Percentiles rank a stretch among this genome's conserved stretches.
Evolutionary conservation across 2,797 vertebrate genomes (phyloP).

Genomic region (Syngnathus acus): DNA sequence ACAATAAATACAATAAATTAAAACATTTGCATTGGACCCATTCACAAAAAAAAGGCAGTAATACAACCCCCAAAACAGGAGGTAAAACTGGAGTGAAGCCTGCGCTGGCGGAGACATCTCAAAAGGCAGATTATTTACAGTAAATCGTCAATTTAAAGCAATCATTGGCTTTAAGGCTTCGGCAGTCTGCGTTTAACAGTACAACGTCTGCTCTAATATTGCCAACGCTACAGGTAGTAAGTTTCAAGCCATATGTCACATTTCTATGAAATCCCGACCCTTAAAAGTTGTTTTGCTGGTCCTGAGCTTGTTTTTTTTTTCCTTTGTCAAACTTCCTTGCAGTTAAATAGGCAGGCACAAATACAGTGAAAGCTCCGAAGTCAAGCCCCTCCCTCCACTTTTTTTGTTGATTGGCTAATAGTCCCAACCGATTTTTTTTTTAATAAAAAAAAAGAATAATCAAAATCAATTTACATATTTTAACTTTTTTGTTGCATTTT

Average conservation of each 20-base stretch:
- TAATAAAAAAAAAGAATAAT: too few relatives aligned
- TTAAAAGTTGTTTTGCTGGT: background rate
- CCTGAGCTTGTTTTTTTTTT: background rate
- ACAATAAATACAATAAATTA: slow-evolving; percentile 51
- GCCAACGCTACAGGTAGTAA: slow-evolving; percentile 13
- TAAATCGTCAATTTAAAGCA: background rate
- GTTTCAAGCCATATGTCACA: slow-evolving; percentile 18
- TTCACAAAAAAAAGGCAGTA: slow-evolving; percentile 11
- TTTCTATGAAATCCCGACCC: background rate
- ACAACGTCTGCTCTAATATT: slow-evolving; percentile 5
- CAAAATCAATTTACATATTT: too few relatives aligned
- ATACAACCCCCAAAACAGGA: slow-evolving; percentile 14
- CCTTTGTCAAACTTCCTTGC: background rate
- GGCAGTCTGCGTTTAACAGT: background rate
- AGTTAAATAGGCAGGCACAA: background rate
- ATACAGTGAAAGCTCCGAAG: background rate
- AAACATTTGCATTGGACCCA: slow-evolving; percentile 32
- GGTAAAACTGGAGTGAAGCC: slow-evolving; percentile 23
- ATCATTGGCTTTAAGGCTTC: background rate
- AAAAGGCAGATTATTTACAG: background rate
- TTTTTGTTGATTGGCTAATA: too few relatives aligned
- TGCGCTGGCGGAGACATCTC: background rate
- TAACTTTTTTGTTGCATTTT: too few relatives aligned
- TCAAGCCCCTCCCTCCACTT: background rate
- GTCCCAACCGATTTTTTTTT: too few relatives aligned